Evolutionary conservation across 2,797 vertebrate species (phyloP), one percentile per base, ranked within the genome.

Genomic region (Amblyraja radiata): DNA sequence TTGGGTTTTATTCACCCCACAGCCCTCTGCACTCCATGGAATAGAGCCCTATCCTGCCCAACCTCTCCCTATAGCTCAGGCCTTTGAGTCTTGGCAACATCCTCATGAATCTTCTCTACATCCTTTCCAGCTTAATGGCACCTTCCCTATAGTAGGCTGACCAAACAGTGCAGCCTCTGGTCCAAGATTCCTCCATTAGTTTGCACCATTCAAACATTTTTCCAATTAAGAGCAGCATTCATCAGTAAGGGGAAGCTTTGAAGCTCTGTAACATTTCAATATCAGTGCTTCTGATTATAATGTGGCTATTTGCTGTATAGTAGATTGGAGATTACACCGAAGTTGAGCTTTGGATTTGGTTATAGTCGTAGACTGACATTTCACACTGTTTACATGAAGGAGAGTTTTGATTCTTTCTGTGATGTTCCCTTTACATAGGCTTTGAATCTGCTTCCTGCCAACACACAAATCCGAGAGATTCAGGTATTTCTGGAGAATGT

Each of bases 381-480:
- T 88, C n/a, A 65, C 14, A 18, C 23, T 83, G 61, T 68, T 88
- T 36, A 88, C 36, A 65, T 16, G 61, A 14, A 88, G 84, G 54
- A 14, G 6, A n/a, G 16, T 88, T 65, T 88, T 88, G n/a, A 16
- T 8, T 23, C 13, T 88, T 65, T 39, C 16, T 68, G 63, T 88
- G 88, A 88, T 65, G 32, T 88, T 6, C 54, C 11, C 61, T 46
- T 74, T 93, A 21, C 93, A 9, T 94, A 99, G 99, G 98, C 98
- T 2, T 98, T 99, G 96, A 98, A 99, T 94, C 96, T 99, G 73
- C 97, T 99, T 39, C 99, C 99, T 93, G 98, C 98, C 36, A 99
- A 99, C 95, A 99, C 98, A 39, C 98, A 98, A 95, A 99, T 99
- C 94, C 96, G 96, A n/a, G 98, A 99, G 95, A 99, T 99, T 94